Conservation (phyloP, 1,140 invertebrate species). For the Pseudomyrmex flavicornis region DNA sequence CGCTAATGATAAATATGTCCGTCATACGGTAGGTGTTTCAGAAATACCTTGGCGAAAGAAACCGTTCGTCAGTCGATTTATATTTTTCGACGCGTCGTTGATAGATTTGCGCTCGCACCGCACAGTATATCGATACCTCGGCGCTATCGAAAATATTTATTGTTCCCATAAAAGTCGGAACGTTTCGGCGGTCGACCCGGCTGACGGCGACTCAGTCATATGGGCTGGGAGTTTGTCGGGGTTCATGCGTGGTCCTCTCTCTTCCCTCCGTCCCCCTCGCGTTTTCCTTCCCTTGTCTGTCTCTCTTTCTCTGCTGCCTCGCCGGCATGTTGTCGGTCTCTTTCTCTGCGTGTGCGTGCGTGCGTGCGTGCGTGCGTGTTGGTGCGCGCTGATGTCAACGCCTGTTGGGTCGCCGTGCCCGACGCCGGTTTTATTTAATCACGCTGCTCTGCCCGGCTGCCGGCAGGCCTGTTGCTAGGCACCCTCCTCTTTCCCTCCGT, state of each 20-base stretch:
- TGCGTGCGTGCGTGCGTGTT: background rate
- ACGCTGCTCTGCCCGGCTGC: constrained; percentile 80
- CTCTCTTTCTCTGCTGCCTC: constrained; percentile 16
- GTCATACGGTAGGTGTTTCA: background rate
- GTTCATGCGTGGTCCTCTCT: constrained; percentile 55
- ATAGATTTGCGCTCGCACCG: no score
- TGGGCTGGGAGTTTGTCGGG: constrained; percentile 75
- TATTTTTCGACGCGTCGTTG: no score
- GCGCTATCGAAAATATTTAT: constrained; percentile 7
- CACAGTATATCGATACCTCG: background rate
- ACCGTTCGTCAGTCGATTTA: background rate
- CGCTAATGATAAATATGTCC: background rate
- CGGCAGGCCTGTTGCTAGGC: constrained; percentile 85
- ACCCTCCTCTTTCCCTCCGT: constrained; percentile 76
- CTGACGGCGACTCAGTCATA: constrained; percentile 71
- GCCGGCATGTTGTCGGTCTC: constrained; percentile 6
- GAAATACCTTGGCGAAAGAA: background rate
- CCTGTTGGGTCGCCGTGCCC: constrained; percentile 79
- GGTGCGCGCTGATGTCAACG: constrained; percentile 78
- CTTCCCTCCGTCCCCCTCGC: background rate
- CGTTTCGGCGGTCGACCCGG: constrained; percentile 34
- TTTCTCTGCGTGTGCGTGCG: no score
- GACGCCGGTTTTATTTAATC: constrained; percentile 84
- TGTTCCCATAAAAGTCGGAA: constrained; percentile 8
- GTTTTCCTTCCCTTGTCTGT: constrained; percentile 19